Evolutionary conservation across 1,140 invertebrate genomes (phyloP), one percentile per base, ranked within the genome.

Genomic region (Monochamus saltuarius): DNA sequence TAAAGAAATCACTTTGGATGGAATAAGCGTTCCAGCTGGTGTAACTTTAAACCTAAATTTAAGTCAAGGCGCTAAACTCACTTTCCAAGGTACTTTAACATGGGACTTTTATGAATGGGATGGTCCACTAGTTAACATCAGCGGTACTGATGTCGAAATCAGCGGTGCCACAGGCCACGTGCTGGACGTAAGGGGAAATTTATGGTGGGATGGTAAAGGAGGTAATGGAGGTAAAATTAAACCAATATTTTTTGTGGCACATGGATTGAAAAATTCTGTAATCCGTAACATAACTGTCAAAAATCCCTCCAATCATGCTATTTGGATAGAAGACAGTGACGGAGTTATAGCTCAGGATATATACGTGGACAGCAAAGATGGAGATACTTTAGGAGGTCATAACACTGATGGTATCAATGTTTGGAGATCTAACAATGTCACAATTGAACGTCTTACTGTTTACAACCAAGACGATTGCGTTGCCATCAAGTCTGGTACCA

Each of bases 121-220:
- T 51, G 49, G 49, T 10, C 49, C 49, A 1, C 11, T 51, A 17
- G n/a, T 51, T 19, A 10, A 17, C 9, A 46, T 46, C 22, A 46
- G 22, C 16, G 43, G 43, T 6, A 19, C 16, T 2, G 13, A 17
- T 17, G 10, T 46, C 4, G 22, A 14, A 17, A 19, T 46, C 10
- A 4, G 10, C 16, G 43, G 43, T 9, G 39, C 22, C 17, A 8
- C 10, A 17, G 43, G 4, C 22, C 43, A 46, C 22, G 16, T 46
- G 16, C 4, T 46, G 1, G 16, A 46, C 22, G 43, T 14, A 16
- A 14, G 43, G 10, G 43, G 43, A 46, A 19, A 46, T 4, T 19
- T 46, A 17, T 46, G 43, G 43, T 46, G 43, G 43, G 43, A 46
- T 19, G 43, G 43, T 7, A 14, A 46, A 16, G 43, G 43, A 17